These are phyloP conservation scores for Ambastaia sidthimunki DNA, from an alignment of 2,797 vertebrate species.

Conservation along the genomic window DNA sequence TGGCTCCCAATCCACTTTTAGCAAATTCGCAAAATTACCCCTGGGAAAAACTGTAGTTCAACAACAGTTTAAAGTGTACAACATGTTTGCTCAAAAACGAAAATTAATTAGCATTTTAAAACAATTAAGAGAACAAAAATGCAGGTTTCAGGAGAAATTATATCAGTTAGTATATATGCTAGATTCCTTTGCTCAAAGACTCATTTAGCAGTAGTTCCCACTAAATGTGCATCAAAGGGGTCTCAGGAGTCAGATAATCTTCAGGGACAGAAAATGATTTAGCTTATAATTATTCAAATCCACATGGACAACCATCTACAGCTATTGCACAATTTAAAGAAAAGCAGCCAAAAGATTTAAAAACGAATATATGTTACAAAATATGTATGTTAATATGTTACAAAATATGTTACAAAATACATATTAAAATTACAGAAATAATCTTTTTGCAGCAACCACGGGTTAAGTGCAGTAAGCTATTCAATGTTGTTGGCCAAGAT, in stretches of 20 bases:
- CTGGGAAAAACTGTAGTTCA: not conserved
- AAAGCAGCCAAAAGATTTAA: not conserved
- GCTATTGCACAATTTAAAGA: not conserved
- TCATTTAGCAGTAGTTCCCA: not conserved
- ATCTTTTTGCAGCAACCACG: too few relatives aligned
- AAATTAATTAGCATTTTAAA: not conserved
- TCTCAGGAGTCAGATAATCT: not conserved
- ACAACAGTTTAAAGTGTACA: not conserved
- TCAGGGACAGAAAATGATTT: not conserved
- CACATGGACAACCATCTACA: not conserved
- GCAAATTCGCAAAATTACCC: not conserved
- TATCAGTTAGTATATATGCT: not conserved
- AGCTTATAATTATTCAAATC: not conserved
- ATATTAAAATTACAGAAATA: too few relatives aligned
- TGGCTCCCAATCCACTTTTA: constrained; percentile 8
- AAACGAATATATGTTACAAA: not conserved
- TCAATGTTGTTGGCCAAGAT: too few relatives aligned
- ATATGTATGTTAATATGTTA: too few relatives aligned
- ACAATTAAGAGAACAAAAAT: not conserved
- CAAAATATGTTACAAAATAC: too few relatives aligned
- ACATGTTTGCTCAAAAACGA: not conserved
- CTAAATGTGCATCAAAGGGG: not conserved
- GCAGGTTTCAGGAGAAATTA: not conserved
- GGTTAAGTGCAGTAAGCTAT: too few relatives aligned
- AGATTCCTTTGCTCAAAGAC: not conserved